Evolutionary conservation across 2,113 vertebrate genomes (phyloP).

Genomic region (Cariama cristata): DNA sequence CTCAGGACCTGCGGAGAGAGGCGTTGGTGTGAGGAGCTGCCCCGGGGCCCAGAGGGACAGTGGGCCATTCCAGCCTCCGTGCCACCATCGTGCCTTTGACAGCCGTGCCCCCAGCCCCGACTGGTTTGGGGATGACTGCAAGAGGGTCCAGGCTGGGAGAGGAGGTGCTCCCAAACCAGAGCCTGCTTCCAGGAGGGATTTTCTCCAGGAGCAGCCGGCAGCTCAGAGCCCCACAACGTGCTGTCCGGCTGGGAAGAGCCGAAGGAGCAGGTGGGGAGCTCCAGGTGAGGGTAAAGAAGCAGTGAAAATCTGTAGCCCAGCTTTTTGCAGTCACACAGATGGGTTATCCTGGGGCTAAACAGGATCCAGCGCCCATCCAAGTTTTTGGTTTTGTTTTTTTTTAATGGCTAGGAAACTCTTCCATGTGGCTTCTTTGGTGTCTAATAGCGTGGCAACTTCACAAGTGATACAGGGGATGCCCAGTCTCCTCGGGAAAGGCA

Average conservation of each 20-base stretch:
- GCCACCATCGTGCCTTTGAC: fast-evolving
- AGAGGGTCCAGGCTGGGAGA: not conserved
- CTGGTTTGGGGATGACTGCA: fast-evolving
- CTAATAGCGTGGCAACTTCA: not conserved
- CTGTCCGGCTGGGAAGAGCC: not conserved
- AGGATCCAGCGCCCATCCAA: not conserved
- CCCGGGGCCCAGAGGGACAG: fast-evolving
- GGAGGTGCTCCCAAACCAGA: not conserved
- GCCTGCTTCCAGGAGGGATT: not conserved
- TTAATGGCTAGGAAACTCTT: not conserved
- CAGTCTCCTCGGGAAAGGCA: fast-evolving
- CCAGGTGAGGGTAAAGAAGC: not conserved
- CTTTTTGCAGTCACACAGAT: not conserved
- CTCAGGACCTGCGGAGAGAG: slow-evolving; percentile 85
- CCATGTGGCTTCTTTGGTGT: not conserved
- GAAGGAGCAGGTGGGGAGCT: fast-evolving
- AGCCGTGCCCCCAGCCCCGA: not conserved
- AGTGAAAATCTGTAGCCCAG: not conserved
- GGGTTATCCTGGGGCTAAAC: not conserved
- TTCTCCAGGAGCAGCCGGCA: not conserved
- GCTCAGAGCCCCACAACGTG: fast-evolving
- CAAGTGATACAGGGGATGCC: not conserved
- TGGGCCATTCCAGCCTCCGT: fast-evolving
- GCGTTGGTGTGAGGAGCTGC: not conserved
- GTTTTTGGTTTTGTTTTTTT: not conserved